Evolutionary conservation across 2,888 invertebrate genomes (phyloP), one percentile per base, ranked within the genome.

Genomic region (Koerneria pararmatus): DNA sequence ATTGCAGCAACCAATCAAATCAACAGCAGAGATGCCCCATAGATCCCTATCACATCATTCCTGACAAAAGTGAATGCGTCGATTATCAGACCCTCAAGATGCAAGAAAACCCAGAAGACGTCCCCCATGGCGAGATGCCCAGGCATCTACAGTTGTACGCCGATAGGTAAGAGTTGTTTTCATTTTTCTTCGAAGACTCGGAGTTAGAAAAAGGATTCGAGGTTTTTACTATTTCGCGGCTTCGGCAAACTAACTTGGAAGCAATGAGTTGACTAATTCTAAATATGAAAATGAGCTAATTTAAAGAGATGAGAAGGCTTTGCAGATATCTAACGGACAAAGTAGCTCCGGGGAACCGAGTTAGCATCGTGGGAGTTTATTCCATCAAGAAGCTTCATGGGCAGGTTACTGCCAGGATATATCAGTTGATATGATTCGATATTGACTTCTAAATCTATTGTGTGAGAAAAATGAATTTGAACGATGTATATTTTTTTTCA

Each of bases 91-190:
- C 91, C 0, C 85, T 98, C n/a, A 99, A 87, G 73, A 82, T 87
- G 22, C 76, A 76, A 88, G 98, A 98, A 85, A 86, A 92, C 27
- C 94, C 95, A 0, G 97, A 98, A 84, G 89, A 89, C 71, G 90
- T 93, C 68, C 94, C 94, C 0, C 94, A 95, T 82, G 97, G 98
- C 56, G 98, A 99, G 87, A 91, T 98, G 88, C 97, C 98, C 0
- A 88, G 98, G 0, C 97, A 98, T 84, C 86, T 98, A 78, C 91
- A 92, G 74, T 87, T 99, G 5, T 99, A 92, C 84, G 91, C 91
- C 81, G 98, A 98, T 83, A 51, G 64, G 64, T 64, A 24, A 29
- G 35, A 3, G 11, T 41, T 41, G 11, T n/a, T 41, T 59, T 49
- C 59, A 59, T 15, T 59, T 59, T 59, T 11, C 57, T 15, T 15